Evolutionary conservation across 2,888 invertebrate genomes (phyloP).

Genomic region (Penaeus monodon): DNA sequence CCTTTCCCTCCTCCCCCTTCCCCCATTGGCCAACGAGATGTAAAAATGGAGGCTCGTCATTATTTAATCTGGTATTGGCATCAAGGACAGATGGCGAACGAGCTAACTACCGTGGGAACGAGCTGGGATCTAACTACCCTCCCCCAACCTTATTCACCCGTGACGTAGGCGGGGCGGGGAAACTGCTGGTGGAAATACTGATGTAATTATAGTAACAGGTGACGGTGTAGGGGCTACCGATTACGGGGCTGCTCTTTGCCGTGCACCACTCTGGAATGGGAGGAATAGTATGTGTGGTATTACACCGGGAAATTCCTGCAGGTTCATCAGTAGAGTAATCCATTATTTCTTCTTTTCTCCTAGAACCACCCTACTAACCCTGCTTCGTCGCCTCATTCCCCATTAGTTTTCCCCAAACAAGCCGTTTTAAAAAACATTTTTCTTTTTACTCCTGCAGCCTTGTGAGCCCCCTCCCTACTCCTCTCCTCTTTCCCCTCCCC

Average conservation of each 20-base stretch:
- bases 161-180: constrained; percentile 11
- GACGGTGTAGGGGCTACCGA: neutral
- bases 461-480: neutral
- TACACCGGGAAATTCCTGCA: no score
- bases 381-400: no score
- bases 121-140: constrained; percentile 9
- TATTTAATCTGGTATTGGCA: constrained; percentile 55
- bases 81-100: constrained; percentile 52
- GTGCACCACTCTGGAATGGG: no score
- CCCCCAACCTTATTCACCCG: neutral
- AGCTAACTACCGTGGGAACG: constrained; percentile 51
- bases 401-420: no score
- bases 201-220: constrained; percentile 2
- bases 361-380: no score
- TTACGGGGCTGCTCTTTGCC: no score
- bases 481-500: neutral
- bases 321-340: no score
- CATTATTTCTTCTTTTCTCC: no score
- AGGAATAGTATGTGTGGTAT: no score
- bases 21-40: constrained; percentile 37
- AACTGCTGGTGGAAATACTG: constrained; percentile 4
- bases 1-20: neutral
- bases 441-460: no score
- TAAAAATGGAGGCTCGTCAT: constrained; percentile 47
- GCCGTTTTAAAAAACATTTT: no score